Percentiles rank a stretch among this genome's conserved stretches.
Evolutionary conservation across 2,113 vertebrate species (phyloP).

Genomic region (Callaeas wilsoni): DNA sequence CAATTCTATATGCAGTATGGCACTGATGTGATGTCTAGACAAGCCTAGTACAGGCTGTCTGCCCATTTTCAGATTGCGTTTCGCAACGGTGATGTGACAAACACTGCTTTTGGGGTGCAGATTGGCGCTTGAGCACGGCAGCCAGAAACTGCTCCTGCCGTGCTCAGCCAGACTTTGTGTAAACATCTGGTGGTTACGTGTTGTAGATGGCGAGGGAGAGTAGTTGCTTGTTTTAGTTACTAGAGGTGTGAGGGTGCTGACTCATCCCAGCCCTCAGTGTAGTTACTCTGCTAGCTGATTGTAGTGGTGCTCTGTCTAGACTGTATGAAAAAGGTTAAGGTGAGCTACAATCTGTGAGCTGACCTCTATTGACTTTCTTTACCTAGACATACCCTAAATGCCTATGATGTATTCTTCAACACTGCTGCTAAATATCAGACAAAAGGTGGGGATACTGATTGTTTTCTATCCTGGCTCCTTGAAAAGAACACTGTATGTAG

Average conservation of each 20-base stretch:
- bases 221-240: not conserved
- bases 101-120: not conserved
- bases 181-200: fast-evolving
- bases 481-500: constrained; percentile 38
- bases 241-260: not conserved
- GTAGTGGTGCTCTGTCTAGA: constrained; percentile 48
- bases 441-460: constrained; percentile 65
- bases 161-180: not conserved
- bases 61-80: not conserved
- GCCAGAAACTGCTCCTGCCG: not conserved
- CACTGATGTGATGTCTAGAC: not conserved
- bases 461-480: constrained; percentile 61
- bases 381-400: constrained; percentile 65
- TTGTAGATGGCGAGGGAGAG: not conserved
- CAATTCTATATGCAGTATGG: not conserved
- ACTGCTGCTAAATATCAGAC: constrained; percentile 64
- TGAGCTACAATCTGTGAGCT: constrained; percentile 63
- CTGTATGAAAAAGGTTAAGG: constrained; percentile 62
- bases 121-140: not conserved
- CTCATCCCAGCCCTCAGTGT: not conserved
- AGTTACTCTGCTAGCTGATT: constrained; percentile 7
- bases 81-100: not conserved
- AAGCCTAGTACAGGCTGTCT: not conserved
- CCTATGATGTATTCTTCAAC: constrained; percentile 64
- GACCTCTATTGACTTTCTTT: constrained; percentile 65